These are phyloP conservation scores for Bombycilla garrulus DNA, from an alignment of 2,113 vertebrate genomes.

Conservation along the genomic window DNA sequence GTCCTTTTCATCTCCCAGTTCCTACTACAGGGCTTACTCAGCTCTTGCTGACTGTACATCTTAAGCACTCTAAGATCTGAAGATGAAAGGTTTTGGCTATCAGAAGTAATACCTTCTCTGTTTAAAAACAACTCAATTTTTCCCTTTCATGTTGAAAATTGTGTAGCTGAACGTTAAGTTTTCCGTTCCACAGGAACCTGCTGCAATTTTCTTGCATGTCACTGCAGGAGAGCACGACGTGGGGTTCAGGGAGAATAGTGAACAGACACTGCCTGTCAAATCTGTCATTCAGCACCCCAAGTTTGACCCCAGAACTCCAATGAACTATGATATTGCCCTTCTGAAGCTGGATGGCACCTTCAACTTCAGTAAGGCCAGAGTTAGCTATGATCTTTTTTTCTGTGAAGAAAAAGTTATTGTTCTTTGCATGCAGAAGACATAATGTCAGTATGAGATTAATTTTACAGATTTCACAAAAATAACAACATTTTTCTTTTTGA, in stretches of 20 bases:
- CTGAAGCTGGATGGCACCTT: conserved; percentile 78
- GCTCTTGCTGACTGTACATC: neutral
- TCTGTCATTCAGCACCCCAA: conserved; percentile 78
- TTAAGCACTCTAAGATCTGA: neutral
- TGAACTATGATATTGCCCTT: conserved; percentile 85
- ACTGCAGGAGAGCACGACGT: conserved; percentile 81
- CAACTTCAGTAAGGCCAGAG: conserved; percentile 75
- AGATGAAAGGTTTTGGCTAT: neutral
- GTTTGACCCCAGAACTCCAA: conserved; percentile 75
- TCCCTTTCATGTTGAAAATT: neutral
- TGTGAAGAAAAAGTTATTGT: neutral
- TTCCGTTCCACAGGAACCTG: conserved; percentile 27
- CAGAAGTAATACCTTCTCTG: neutral
- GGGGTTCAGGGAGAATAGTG: conserved; percentile 66
- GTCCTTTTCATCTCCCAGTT: neutral
- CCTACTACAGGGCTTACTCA: neutral
- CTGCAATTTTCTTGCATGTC: conserved; percentile 46
- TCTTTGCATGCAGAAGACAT: neutral
- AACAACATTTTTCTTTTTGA: neutral
- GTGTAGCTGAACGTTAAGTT: neutral
- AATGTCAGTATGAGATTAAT: neutral
- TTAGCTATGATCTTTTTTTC: neutral
- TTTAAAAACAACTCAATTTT: neutral
- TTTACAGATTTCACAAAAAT: neutral
- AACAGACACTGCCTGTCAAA: conserved; percentile 77